These are phyloP conservation scores for Hermatobates lingyangjiaoensis DNA, from an alignment of 1,140 invertebrate genomes.

Conservation along the genomic window DNA sequence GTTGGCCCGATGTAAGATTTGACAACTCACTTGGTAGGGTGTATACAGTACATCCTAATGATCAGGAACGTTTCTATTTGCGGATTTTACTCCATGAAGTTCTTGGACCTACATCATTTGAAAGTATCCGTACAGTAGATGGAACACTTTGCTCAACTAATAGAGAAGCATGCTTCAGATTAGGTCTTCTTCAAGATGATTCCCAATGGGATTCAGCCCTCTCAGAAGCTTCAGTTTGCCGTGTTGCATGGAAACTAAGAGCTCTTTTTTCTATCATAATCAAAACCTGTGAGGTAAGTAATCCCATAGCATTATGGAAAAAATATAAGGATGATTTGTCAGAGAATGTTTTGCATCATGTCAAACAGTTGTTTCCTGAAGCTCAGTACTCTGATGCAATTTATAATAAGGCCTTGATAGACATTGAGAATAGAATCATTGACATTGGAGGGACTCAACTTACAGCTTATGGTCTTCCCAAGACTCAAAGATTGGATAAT, in stretches of 20 bases:
- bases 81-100: constrained; percentile 24
- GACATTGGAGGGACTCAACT: neutral
- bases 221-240: neutral
- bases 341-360: constrained; percentile 6
- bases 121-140: constrained; percentile 22
- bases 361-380: neutral
- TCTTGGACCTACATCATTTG: constrained; percentile 24
- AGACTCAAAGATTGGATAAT: neutral
- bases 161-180: constrained; percentile 19
- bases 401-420: neutral
- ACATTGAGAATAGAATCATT: neutral
- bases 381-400: neutral
- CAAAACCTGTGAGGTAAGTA: constrained; percentile 7
- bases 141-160: constrained; percentile 19
- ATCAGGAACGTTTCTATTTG: constrained; percentile 25
- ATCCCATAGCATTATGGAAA: constrained; percentile 8
- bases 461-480: neutral
- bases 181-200: constrained; percentile 22
- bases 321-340: constrained; percentile 9
- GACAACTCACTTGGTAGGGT: constrained; percentile 21
- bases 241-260: constrained; percentile 6
- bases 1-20: no score
- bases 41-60: constrained; percentile 24
- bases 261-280: constrained; percentile 12
- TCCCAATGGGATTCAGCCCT: constrained; percentile 17